A percentile compares a stretch with the other conserved stretches of the same genome.
These are phyloP conservation scores for Papilio dardanus DNA, from an alignment of 1,140 invertebrate genomes.

Conservation along the genomic window DNA sequence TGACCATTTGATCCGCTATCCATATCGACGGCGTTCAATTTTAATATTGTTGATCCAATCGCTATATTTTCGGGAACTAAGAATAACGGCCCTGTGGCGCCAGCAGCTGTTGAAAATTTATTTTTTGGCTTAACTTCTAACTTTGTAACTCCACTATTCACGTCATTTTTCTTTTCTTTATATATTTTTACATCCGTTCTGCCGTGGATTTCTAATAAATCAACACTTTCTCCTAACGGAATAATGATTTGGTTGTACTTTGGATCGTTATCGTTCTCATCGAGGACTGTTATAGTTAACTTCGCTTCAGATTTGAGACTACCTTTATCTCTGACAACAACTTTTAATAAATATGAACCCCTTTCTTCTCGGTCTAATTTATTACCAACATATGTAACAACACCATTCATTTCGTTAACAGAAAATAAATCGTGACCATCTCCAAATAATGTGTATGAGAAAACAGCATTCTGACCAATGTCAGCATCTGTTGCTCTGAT, in stretches of 20 bases:
- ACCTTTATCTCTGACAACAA: constrained; percentile 89
- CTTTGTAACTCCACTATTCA: constrained; percentile 60
- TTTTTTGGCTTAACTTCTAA: constrained; percentile 77
- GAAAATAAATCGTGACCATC: constrained; percentile 90
- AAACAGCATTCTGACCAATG: constrained; percentile 89
- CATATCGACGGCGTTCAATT: constrained; percentile 91
- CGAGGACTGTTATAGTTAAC: constrained; percentile 87
- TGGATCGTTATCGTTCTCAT: constrained; percentile 94
- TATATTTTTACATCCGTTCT: constrained; percentile 75
- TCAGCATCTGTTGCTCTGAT: constrained; percentile 90
- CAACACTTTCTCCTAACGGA: constrained; percentile 85
- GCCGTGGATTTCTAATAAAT: constrained; percentile 84
- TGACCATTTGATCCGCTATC: constrained; percentile 90
- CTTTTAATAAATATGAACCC: constrained; percentile 85
- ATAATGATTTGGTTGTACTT: constrained; percentile 86
- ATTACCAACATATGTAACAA: constrained; percentile 84
- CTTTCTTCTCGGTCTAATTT: constrained; percentile 90
- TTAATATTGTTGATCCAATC: constrained; percentile 89
- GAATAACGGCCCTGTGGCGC: constrained; percentile 83
- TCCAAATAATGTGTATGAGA: constrained; percentile 88
- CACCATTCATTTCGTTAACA: constrained; percentile 87
- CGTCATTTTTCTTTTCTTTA: constrained; percentile 69
- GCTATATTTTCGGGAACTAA: constrained; percentile 90
- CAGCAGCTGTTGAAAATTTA: constrained; percentile 77
- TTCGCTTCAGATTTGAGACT: constrained; percentile 88